These are phyloP conservation scores for Drosophila mettleri DNA, from an alignment of 2,888 invertebrate species.

Conservation along the genomic window DNA sequence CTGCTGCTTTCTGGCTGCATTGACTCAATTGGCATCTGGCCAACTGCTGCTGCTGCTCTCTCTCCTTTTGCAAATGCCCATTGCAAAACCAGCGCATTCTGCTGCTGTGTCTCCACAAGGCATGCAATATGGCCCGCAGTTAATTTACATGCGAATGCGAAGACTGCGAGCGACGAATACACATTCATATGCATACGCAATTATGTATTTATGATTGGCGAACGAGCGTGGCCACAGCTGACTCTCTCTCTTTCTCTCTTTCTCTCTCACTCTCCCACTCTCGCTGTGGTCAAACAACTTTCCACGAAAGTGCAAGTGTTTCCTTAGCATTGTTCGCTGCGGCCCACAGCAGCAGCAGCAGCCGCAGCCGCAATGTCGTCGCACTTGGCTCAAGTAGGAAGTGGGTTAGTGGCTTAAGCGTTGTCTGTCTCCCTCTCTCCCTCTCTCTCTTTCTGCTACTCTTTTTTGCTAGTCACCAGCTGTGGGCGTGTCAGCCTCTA, in stretches of 20 bases:
- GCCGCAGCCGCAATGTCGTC: conserved; percentile 45
- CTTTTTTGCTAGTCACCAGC: conserved; percentile 12
- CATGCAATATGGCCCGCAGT: conserved; percentile 46
- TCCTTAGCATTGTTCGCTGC: conserved; percentile 70
- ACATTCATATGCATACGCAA: conserved; percentile 8
- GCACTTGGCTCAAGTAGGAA: conserved; percentile 68
- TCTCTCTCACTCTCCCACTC: conserved; percentile 5
- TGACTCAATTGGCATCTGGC: neutral
- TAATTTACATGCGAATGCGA: conserved; percentile 54
- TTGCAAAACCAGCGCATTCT: conserved; percentile 64
- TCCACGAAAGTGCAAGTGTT: conserved; percentile 81
- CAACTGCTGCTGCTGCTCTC: conserved; percentile 8
- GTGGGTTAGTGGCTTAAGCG: conserved; percentile 67
- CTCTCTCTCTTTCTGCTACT: conserved; percentile 10
- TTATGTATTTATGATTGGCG: conserved; percentile 21
- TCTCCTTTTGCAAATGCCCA: conserved; percentile 31
- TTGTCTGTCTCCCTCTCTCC: conserved; percentile 1
- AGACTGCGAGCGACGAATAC: neutral
- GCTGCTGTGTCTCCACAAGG: conserved; percentile 34
- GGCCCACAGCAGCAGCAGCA: conserved; percentile 15
- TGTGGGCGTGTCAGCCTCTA: conserved; percentile 36
- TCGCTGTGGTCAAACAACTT: conserved; percentile 61
- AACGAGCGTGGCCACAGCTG: conserved; percentile 37
- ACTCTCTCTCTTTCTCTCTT: conserved; percentile 12
- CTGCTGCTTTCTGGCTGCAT: conserved; percentile 23